These are phyloP conservation scores for Araneus ventricosus DNA, from an alignment of 1,140 invertebrate species.

Conservation along the genomic window DNA sequence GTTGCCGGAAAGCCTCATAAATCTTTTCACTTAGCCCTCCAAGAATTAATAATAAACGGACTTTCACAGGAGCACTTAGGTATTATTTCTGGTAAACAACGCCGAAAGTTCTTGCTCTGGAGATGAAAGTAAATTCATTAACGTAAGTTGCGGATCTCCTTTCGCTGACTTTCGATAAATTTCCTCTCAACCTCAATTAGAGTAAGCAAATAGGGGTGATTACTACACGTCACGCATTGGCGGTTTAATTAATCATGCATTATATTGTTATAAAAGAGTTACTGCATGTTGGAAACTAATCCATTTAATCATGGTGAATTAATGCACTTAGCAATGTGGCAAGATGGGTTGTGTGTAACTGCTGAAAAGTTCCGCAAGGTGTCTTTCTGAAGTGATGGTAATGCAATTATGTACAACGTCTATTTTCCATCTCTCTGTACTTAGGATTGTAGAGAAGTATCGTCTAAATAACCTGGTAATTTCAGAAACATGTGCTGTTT, in stretches of 20 bases:
- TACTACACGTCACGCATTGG: constrained; percentile 20
- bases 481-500: no score
- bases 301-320: not conserved
- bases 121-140: constrained; percentile 41
- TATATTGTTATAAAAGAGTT: constrained; percentile 13
- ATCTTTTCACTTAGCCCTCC: constrained; percentile 3
- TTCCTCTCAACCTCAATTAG: constrained; percentile 19
- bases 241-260: constrained; percentile 29
- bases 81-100: constrained; percentile 31
- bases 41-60: constrained; percentile 19
- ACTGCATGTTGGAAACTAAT: not conserved
- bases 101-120: not conserved
- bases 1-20: not conserved
- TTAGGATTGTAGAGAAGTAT: no score
- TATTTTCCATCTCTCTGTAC: no score
- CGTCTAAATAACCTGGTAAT: no score
- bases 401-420: no score
- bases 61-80: not conserved
- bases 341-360: not conserved
- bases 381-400: no score
- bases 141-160: not conserved
- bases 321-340: not conserved
- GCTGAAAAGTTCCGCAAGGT: no score
- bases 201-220: not conserved
- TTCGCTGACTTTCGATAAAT: not conserved